Conservation (phyloP, 2,888 invertebrate genomes). For the Schrankia costaestrigalis region DNA sequence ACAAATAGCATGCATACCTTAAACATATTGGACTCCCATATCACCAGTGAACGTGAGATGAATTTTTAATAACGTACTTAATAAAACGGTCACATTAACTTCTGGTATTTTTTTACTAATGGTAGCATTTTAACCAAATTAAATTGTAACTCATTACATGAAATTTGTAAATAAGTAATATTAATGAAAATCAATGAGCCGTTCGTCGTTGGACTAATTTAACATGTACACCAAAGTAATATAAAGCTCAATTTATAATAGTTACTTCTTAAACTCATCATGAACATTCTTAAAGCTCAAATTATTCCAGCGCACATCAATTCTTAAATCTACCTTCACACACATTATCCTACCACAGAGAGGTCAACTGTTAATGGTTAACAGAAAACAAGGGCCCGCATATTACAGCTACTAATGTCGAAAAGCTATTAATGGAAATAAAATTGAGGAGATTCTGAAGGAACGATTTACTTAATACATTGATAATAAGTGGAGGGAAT, state of each 20-base stretch:
- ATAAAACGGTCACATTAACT: not conserved
- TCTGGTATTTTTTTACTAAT: not conserved
- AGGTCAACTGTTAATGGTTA: slow-evolving; percentile 17
- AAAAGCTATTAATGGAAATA: slow-evolving; percentile 74
- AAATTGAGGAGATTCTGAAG: slow-evolving; percentile 64
- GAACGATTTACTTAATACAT: slow-evolving; percentile 76
- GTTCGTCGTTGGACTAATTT: too few species aligned
- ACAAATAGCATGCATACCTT: slow-evolving; percentile 18
- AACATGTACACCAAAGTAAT: slow-evolving; percentile 6
- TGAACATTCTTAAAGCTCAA: slow-evolving; percentile 16
- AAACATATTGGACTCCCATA: slow-evolving; percentile 14
- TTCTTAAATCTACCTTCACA: slow-evolving; percentile 7
- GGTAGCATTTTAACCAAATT: too few species aligned
- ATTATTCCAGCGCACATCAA: slow-evolving; percentile 4
- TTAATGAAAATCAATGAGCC: too few species aligned
- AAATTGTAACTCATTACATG: too few species aligned
- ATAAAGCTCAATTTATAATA: slow-evolving; percentile 9
- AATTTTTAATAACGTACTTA: too few species aligned
- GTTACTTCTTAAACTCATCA: slow-evolving; percentile 18
- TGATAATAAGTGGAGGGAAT: slow-evolving; percentile 73
- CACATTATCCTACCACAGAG: slow-evolving; percentile 6
- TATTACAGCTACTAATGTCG: slow-evolving; percentile 40
- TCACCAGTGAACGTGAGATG: too few species aligned
- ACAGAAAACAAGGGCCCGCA: slow-evolving; percentile 16
- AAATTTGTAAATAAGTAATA: too few species aligned